Evolutionary conservation across 2,113 vertebrate genomes (phyloP), one percentile per base, ranked within the genome.

Genomic region (Puntigrus tetrazona): DNA sequence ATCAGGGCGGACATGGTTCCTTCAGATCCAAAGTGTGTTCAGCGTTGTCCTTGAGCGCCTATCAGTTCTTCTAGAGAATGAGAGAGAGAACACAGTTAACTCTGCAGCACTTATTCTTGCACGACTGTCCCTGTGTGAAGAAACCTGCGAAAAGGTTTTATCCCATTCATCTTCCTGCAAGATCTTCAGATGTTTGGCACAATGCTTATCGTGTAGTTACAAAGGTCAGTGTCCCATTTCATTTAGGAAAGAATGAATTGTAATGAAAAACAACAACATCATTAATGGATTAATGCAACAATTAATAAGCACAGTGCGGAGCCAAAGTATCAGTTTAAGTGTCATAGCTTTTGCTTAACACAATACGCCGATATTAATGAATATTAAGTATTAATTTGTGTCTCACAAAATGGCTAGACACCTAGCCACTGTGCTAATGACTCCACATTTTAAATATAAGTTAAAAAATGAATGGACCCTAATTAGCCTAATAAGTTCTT

Each of bases 31-130:
- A 20, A 29, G n/a, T 0, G 65, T 85, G 14, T 82, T 91, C 1
- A 50, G 59, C 16, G 65, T 79, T 73, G 74, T 90, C 22, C 81
- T 91, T 34, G 65, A 82, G 70, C 80, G 85, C n/a, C 78, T 93
- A 70, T 82, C 82, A 0, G 50, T 67, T 7, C 88, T 92, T 50
- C 83, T 92, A 81, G 70, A 74, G n/a, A 87, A 84, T 2, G 72
- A 77, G 1, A 85, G 20, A 7, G 88, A 88, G 36, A 84, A 84
- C 73, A 85, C 80, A 0, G 87, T 89, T n/a, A 92, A 89, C 84
- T 89, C 84, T 22, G 88, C 88, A 2, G 89, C 91, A 72, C 83
- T 92, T 36, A 86, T 89, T 27, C 86, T 92, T 29, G 91, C 91
- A 22, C 77, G 86, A 5, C 83, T 92, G 14, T 85, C 85, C 3